These are phyloP conservation scores for Gobio occitaniae DNA, from an alignment of 2,797 vertebrate genomes.

Conservation along the genomic window DNA sequence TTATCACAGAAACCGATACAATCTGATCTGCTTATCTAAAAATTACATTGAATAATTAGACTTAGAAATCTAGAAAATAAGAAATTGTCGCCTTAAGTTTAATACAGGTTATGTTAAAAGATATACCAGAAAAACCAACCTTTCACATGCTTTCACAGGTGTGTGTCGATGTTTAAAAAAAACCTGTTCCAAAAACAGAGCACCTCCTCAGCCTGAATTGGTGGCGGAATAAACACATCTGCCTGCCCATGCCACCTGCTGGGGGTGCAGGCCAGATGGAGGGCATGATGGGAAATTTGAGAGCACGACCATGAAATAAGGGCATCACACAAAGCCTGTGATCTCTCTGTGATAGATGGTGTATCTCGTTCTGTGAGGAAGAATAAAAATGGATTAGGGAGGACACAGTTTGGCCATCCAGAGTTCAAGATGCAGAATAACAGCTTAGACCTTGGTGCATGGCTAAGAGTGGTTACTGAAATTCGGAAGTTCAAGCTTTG, in stretches of 20 bases:
- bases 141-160: background rate
- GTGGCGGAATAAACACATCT: constrained; percentile 41
- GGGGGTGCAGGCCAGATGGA: constrained; percentile 57
- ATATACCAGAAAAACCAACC: background rate
- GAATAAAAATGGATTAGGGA: background rate
- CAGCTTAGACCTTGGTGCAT: constrained; percentile 9
- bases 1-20: constrained; percentile 40
- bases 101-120: background rate
- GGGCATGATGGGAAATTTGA: constrained; percentile 62
- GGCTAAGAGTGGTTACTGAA: background rate
- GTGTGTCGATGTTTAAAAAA: background rate
- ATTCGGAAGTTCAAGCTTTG: background rate
- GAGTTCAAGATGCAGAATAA: constrained; percentile 29
- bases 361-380: constrained; percentile 61
- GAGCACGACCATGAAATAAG: constrained; percentile 68
- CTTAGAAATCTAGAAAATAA: background rate
- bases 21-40: constrained; percentile 27
- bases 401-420: constrained; percentile 19
- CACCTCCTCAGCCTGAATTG: constrained; percentile 22
- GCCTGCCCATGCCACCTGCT: constrained; percentile 28
- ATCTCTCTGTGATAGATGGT: constrained; percentile 73
- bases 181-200: constrained; percentile 1
- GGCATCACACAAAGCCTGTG: constrained; percentile 71
- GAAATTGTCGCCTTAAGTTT: background rate
- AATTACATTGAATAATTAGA: constrained; percentile 12